phyloP scores from a whole-genome alignment of 1,140 invertebrate genomes.

The Tetramorium simillimum region DNA sequence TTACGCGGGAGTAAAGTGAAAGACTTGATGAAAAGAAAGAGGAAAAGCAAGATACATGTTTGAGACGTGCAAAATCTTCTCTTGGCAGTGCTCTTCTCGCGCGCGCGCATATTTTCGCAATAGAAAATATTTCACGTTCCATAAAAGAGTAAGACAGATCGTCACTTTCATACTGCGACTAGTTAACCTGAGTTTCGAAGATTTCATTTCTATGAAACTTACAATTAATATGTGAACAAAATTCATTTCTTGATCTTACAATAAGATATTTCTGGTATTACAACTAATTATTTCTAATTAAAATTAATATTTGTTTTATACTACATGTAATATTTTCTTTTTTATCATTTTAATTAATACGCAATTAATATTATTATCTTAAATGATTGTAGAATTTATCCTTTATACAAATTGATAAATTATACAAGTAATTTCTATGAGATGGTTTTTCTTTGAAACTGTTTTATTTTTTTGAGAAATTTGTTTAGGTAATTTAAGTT shows the following conservation, averaged over 20 bases:
- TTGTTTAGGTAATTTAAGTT: conserved; percentile 4
- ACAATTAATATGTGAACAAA: neutral
- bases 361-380: neutral
- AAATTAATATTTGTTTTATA: neutral
- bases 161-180: neutral
- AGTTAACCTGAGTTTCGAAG: neutral
- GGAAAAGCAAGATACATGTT: conserved; percentile 23
- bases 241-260: neutral
- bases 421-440: neutral
- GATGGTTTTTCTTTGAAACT: neutral
- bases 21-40: conserved; percentile 26
- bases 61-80: conserved; percentile 5
- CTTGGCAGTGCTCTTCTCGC: neutral
- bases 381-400: neutral
- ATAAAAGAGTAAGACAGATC: neutral
- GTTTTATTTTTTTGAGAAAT: neutral
- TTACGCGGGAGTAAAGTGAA: neutral
- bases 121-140: conserved; percentile 13
- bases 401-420: neutral
- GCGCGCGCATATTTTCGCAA: neutral
- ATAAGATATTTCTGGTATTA: neutral
- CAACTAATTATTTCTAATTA: neutral
- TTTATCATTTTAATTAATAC: neutral
- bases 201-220: neutral
- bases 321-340: neutral